Percentiles rank a stretch among this genome's conserved stretches.
These are phyloP conservation scores for Hippasteria phrygiana DNA, from an alignment of 53 echinoderm and acorn worm genomes.

Conservation along the genomic window DNA sequence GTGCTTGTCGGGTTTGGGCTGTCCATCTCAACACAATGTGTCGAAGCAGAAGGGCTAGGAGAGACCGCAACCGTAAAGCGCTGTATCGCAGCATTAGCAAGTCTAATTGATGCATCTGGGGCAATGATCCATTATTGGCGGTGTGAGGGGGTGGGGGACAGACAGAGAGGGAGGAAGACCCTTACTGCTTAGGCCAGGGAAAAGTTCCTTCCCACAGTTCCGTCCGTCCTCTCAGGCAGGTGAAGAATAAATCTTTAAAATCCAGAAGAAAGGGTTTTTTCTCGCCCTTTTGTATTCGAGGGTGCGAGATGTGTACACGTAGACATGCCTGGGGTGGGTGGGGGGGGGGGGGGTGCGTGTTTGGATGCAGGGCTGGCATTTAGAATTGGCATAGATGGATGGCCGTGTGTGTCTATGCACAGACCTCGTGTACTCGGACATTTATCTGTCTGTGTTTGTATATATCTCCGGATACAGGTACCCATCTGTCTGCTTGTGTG, in stretches of 20 bases:
- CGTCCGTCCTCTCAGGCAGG: background rate
- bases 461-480: background rate
- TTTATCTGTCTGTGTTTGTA: constrained; percentile 23
- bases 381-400: constrained; percentile 16
- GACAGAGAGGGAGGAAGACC: background rate
- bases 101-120: constrained; percentile 54
- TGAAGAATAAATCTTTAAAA: background rate
- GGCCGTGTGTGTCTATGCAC: background rate
- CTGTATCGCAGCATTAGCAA: constrained; percentile 56
- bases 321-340: background rate
- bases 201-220: background rate
- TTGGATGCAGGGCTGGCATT: background rate
- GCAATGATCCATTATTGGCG: constrained; percentile 43
- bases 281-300: background rate
- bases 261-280: background rate
- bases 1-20: background rate
- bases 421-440: background rate
- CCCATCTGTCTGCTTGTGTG: background rate
- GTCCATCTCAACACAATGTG: background rate
- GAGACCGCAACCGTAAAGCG: constrained; percentile 5
- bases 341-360: background rate
- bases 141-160: background rate
- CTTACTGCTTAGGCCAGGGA: background rate
- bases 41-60: background rate
- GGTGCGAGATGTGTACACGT: background rate